Percentiles rank a stretch among this genome's conserved stretches.
phyloP scores from a whole-genome alignment of 2,797 vertebrate species.

The Neostethus bicornis region DNA sequence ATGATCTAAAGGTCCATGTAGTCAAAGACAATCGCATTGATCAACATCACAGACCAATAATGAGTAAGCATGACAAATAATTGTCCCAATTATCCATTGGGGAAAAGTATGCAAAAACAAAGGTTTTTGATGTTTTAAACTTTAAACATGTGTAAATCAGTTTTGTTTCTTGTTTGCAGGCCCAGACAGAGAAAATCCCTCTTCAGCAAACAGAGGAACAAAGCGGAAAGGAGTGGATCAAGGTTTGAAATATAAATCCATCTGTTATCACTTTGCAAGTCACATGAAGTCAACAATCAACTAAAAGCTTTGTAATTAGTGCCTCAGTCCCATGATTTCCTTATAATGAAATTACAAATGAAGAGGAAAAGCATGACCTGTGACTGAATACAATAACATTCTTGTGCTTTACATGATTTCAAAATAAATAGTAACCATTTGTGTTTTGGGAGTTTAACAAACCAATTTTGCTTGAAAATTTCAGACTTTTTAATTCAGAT shows the following conservation, averaged over 20 bases:
- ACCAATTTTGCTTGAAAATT: constrained; percentile 19
- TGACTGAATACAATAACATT: not conserved
- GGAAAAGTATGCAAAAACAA: not conserved
- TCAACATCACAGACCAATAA: constrained; percentile 34
- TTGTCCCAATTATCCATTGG: not conserved
- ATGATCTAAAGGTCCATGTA: constrained; percentile 11
- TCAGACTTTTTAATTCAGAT: constrained; percentile 41
- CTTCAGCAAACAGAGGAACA: constrained; percentile 45
- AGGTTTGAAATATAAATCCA: constrained; percentile 68
- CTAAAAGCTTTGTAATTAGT: constrained; percentile 25
- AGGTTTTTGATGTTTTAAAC: not conserved
- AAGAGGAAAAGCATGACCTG: constrained; percentile 20
- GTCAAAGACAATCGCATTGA: constrained; percentile 31
- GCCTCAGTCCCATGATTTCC: constrained; percentile 64
- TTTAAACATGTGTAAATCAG: too few species aligned
- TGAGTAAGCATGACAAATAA: constrained; percentile 58
- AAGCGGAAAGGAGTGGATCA: constrained; percentile 78
- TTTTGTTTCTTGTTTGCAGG: constrained; percentile 39
- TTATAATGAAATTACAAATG: constrained; percentile 55
- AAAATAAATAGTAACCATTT: not conserved
- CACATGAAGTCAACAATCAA: constrained; percentile 44
- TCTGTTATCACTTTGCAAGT: constrained; percentile 31
- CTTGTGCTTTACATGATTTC: not conserved
- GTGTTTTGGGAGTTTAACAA: not conserved
- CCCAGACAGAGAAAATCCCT: constrained; percentile 16